phyloP scores from a whole-genome alignment of 2,113 vertebrate species.

The Megalops atlanticus region DNA sequence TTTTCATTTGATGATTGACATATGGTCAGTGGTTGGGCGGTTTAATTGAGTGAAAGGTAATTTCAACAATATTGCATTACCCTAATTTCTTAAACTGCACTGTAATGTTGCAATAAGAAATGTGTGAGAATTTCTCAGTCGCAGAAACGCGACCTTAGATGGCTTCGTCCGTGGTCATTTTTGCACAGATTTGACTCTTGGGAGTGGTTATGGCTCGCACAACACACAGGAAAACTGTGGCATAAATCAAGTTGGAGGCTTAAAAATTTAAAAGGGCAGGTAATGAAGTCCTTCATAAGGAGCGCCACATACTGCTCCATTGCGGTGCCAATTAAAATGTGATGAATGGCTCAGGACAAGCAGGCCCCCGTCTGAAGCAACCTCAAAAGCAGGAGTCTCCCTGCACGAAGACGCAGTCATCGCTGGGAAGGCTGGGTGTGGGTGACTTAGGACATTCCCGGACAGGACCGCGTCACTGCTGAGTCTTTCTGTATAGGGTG shows the following conservation, averaged over 20 bases:
- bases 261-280: constrained; percentile 23
- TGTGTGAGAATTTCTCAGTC: not conserved
- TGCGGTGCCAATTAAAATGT: constrained; percentile 16
- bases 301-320: constrained; percentile 5
- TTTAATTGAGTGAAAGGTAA: constrained; percentile 66
- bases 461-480: not conserved
- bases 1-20: constrained; percentile 65
- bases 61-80: constrained; percentile 56
- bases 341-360: constrained; percentile 5
- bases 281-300: constrained; percentile 14
- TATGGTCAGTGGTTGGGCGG: constrained; percentile 64
- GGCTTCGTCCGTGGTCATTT: constrained; percentile 5
- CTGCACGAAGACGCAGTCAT: not conserved
- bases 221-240: constrained; percentile 9
- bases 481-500: not conserved
- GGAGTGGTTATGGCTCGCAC: not conserved
- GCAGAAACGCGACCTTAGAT: not conserved
- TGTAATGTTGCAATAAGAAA: constrained; percentile 12
- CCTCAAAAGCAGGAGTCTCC: constrained; percentile 3
- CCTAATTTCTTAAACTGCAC: not conserved
- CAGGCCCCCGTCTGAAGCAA: not conserved
- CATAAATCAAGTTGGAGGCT: constrained; percentile 10
- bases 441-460: not conserved
- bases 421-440: too few relatives aligned
- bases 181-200: not conserved